Conservation (phyloP, 2,113 vertebrate genomes). For the Sylvicapra grimmia region DNA sequence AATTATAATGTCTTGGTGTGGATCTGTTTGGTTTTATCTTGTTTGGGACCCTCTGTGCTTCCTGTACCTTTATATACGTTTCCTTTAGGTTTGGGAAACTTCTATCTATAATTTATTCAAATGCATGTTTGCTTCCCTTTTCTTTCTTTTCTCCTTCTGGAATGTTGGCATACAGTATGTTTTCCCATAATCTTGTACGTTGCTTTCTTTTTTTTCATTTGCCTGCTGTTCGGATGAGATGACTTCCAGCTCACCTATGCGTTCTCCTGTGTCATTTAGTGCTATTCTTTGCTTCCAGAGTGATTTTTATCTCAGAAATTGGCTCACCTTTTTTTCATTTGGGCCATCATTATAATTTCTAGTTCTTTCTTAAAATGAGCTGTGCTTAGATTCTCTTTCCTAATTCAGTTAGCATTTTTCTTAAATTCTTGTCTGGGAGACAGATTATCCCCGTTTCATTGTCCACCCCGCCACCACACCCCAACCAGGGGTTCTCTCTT, state of each 20-base stretch:
- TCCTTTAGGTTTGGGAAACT: not conserved
- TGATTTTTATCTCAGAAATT: not conserved
- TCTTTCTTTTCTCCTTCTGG: not conserved
- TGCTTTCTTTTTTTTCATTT: not conserved
- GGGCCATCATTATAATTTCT: not conserved
- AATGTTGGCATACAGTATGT: not conserved
- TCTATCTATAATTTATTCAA: not conserved
- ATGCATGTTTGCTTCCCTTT: not conserved
- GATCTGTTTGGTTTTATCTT: not conserved
- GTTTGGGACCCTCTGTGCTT: not conserved
- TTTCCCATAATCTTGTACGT: not conserved
- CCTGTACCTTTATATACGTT: not conserved
- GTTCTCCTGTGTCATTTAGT: not conserved
- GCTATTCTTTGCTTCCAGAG: not conserved
- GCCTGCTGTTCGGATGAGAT: not conserved
- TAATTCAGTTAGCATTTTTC: not conserved
- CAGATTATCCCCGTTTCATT: not conserved
- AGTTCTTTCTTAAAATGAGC: not conserved
- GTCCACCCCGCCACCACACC: no score
- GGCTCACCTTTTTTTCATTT: not conserved
- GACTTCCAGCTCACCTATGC: not conserved
- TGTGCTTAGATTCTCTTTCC: not conserved
- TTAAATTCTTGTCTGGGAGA: not conserved
- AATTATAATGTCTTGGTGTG: not conserved
- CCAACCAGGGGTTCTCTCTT: accelerated